Percentiles rank a stretch among this genome's conserved stretches.
Conservation (phyloP, 1,140 invertebrate species). For the Temnothorax nylanderi region DNA sequence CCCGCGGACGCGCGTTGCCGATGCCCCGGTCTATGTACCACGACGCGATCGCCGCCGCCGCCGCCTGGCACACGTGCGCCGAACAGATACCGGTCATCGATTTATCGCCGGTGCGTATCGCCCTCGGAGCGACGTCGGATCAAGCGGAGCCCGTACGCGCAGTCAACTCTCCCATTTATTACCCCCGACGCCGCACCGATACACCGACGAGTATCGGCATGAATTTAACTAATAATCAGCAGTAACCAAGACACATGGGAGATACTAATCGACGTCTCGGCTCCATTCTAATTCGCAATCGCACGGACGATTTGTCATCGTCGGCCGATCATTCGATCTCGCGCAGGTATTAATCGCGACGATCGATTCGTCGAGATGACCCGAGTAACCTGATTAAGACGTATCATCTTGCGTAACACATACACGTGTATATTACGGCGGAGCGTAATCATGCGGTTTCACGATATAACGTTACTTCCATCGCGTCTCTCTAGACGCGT, state of each 20-base stretch:
- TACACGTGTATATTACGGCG: not conserved
- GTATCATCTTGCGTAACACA: not conserved
- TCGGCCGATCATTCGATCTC: not conserved
- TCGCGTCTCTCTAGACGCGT: not conserved
- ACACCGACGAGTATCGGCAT: conserved; percentile 42
- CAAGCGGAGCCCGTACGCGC: not conserved
- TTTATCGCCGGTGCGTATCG: conserved; percentile 40
- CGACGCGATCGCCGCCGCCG: not conserved
- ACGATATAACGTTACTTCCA: not conserved
- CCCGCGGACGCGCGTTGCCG: conserved; percentile 9
- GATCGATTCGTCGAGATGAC: not conserved
- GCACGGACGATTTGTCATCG: conserved; percentile 12
- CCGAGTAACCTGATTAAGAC: not conserved
- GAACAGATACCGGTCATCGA: conserved; percentile 40
- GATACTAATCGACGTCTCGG: conserved; percentile 37
- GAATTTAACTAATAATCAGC: conserved; percentile 55
- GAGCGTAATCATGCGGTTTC: not conserved
- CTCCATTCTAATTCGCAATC: conserved; percentile 18
- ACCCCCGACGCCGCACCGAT: conserved; percentile 13
- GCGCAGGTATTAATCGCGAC: not conserved
- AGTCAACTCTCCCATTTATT: conserved; percentile 49
- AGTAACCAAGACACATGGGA: conserved; percentile 19
- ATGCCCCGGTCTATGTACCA: conserved; percentile 9
- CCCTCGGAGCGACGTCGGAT: conserved; percentile 39
- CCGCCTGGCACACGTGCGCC: conserved; percentile 15